A percentile compares a stretch with the other conserved stretches of the same genome.
These are phyloP conservation scores for Theonella swinhoei DNA, from an alignment of 37 sponge, comb jelly and placozoan genomes.

Conservation along the genomic window DNA sequence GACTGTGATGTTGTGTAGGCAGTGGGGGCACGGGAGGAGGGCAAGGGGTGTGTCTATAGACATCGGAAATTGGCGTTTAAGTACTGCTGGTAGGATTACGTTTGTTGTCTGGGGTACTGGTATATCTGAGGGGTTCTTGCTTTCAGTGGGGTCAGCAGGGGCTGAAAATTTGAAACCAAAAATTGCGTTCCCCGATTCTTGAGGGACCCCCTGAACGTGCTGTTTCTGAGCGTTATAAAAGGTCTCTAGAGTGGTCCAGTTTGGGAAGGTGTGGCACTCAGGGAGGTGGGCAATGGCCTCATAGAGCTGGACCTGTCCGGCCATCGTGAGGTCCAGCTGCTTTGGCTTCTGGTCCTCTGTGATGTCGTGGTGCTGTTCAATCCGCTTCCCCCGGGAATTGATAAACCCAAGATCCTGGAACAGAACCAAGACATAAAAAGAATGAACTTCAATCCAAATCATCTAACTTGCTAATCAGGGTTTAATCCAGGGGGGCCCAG, in stretches of 20 bases:
- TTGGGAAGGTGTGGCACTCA: neutral
- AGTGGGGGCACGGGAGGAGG: neutral
- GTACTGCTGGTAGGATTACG: neutral
- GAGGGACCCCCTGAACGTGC: neutral
- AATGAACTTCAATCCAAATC: no score
- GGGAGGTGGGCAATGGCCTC: neutral
- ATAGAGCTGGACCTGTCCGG: neutral
- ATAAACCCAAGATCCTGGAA: constrained; percentile 4
- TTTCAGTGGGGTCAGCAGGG: neutral
- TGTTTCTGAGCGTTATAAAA: neutral
- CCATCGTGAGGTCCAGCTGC: neutral
- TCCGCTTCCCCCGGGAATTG: neutral
- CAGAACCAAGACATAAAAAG: neutral
- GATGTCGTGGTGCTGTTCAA: constrained; percentile 5
- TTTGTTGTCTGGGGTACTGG: neutral
- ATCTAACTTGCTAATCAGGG: no score
- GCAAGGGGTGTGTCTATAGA: neutral
- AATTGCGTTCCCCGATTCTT: neutral
- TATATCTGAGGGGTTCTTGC: neutral
- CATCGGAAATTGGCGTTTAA: neutral
- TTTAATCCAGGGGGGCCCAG: no score
- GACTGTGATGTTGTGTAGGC: neutral
- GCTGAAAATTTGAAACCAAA: neutral
- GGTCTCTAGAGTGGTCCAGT: neutral
- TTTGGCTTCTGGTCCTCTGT: constrained; percentile 16